Conservation (phyloP, 2,113 vertebrate species). For the Zosterops hypoxanthus region DNA sequence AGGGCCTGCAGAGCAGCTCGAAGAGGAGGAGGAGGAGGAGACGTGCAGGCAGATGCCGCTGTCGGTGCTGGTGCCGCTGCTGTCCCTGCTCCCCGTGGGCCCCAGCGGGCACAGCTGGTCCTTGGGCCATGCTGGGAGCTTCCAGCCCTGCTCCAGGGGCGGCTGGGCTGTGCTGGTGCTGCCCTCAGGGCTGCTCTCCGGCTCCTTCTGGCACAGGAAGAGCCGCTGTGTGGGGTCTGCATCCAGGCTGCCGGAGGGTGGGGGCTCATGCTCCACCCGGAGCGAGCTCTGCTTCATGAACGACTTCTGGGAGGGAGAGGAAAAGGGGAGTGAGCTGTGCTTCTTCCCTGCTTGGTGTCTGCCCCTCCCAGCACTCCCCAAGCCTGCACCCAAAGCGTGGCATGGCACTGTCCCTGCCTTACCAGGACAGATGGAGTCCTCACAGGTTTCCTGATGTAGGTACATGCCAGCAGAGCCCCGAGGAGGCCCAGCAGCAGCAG, state of each 20-base stretch:
- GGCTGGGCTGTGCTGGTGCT: neutral
- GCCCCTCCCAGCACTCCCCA: neutral
- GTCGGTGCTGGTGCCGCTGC: constrained; percentile 57
- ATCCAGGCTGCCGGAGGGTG: accelerated
- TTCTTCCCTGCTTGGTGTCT: accelerated
- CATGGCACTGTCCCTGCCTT: neutral
- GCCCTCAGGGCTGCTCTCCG: accelerated
- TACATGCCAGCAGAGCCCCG: neutral
- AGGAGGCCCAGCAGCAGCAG: constrained; percentile 15
- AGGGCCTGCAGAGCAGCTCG: accelerated
- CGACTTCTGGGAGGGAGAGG: constrained; percentile 51
- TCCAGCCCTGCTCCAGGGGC: neutral
- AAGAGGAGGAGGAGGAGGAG: neutral
- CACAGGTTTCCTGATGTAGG: constrained; percentile 42
- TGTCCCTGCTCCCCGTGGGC: neutral
- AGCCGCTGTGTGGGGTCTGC: constrained; percentile 34
- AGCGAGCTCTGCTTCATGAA: constrained; percentile 35
- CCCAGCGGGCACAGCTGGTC: neutral
- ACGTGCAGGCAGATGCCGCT: constrained; percentile 70
- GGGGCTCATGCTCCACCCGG: neutral
- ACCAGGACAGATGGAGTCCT: constrained; percentile 69
- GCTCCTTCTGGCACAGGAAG: constrained; percentile 31
- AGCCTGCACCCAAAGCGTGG: neutral
- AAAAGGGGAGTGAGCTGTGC: neutral
- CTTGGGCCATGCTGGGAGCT: neutral